phyloP scores from a whole-genome alignment of 2,888 invertebrate genomes.

The Portevinia maculata region DNA sequence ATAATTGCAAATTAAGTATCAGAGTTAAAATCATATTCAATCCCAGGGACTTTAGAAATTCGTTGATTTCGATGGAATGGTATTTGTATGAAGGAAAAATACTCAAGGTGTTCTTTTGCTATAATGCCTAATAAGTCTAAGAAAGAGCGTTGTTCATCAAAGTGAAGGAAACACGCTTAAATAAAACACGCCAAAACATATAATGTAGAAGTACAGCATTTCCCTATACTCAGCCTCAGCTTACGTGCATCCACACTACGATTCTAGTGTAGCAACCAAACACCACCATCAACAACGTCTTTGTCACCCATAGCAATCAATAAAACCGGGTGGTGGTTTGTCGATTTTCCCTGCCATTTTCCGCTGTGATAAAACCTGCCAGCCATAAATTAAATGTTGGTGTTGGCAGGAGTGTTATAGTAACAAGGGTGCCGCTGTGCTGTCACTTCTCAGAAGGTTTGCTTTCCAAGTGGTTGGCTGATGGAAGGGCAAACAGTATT shows the following conservation, averaged over 20 bases:
- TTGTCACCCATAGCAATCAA: conserved; percentile 28
- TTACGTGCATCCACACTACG: conserved; percentile 9
- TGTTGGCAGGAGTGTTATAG: conserved; percentile 41
- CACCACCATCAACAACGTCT: conserved; percentile 13
- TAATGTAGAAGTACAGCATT: neutral
- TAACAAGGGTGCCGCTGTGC: conserved; percentile 3
- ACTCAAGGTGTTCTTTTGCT: conserved; percentile 13
- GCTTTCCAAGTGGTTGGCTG: conserved; percentile 15
- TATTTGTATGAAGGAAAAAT: conserved; percentile 38
- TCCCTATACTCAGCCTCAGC: conserved; percentile 28
- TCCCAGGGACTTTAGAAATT: neutral
- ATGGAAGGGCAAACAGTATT: conserved; percentile 30
- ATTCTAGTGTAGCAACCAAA: neutral
- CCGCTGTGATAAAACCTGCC: conserved; percentile 59
- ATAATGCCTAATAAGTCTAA: too few species aligned
- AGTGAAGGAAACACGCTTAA: too few species aligned
- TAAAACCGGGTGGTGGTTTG: conserved; percentile 51
- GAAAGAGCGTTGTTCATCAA: too few species aligned
- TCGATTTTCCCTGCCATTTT: conserved; percentile 41
- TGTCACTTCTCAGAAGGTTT: neutral
- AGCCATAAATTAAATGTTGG: conserved; percentile 60
- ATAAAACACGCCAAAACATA: conserved; percentile 18
- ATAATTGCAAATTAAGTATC: conserved; percentile 10
- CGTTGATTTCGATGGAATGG: conserved; percentile 39
- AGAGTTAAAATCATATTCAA: neutral